phyloP scores from a whole-genome alignment of 1,140 invertebrate species.

The Chrysomallon squamiferum region DNA sequence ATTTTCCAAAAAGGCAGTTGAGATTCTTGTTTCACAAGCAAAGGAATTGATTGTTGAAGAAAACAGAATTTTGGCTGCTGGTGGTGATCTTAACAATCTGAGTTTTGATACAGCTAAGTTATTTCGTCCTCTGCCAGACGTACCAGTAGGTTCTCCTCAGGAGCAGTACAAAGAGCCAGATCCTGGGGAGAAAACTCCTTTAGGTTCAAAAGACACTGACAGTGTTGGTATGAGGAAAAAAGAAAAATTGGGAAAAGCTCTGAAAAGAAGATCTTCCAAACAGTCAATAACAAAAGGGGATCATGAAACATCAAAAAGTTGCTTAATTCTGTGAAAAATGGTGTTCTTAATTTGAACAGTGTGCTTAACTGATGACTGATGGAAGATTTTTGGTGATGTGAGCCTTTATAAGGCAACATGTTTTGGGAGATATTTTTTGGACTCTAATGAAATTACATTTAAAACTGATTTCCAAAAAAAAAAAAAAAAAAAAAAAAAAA shows the following conservation, averaged over 20 bases:
- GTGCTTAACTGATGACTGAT: no score
- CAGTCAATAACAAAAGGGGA: background rate
- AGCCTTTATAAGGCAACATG: no score
- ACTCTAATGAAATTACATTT: no score
- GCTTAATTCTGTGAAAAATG: background rate
- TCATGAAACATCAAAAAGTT: background rate
- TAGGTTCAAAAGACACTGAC: background rate
- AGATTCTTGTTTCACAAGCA: conserved; percentile 38
- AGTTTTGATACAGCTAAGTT: conserved; percentile 12
- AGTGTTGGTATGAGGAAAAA: background rate
- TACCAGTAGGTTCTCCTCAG: background rate
- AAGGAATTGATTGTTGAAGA: conserved; percentile 35
- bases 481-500: no score
- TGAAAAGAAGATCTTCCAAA: conserved; percentile 2
- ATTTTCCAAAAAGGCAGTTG: conserved; percentile 32
- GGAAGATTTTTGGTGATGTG: no score
- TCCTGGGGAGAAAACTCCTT: background rate
- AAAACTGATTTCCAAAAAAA: no score
- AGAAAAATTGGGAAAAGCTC: background rate
- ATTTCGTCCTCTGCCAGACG: conserved; percentile 16
- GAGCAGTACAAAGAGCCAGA: background rate
- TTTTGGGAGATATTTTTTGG: no score
- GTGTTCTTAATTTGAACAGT: no score
- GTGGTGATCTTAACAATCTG: conserved; percentile 37
- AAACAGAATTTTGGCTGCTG: conserved; percentile 26